Conservation (phyloP, 2,888 invertebrate species). For the Notodonta dromedarius region DNA sequence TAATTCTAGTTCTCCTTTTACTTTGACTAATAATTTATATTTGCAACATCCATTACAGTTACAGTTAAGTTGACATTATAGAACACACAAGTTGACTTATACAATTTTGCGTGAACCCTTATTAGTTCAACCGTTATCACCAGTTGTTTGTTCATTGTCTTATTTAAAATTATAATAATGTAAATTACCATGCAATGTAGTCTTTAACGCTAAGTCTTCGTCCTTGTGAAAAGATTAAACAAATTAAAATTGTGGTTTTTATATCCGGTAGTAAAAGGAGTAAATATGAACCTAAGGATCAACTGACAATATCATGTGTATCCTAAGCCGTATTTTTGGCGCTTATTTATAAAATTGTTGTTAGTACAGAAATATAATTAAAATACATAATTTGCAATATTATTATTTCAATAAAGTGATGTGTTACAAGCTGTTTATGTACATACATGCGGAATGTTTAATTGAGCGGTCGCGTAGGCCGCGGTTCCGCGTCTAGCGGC, state of each 20-base stretch:
- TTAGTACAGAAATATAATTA: not conserved
- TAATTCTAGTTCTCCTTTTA: slow-evolving; percentile 29
- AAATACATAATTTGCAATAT: slow-evolving; percentile 11
- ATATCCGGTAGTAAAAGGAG: too few species aligned
- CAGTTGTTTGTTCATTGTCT: not conserved
- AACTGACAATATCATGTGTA: too few species aligned
- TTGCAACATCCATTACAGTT: slow-evolving; percentile 29
- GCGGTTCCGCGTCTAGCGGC: slow-evolving; percentile 80
- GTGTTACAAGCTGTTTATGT: slow-evolving; percentile 43
- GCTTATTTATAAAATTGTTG: too few species aligned
- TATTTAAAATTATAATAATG: not conserved
- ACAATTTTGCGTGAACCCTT: slow-evolving; percentile 3
- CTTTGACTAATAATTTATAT: slow-evolving; percentile 26
- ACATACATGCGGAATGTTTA: slow-evolving; percentile 74
- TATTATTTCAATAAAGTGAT: slow-evolving; percentile 26
- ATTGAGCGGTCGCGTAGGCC: slow-evolving; percentile 78
- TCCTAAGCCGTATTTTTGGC: too few species aligned
- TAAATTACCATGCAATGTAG: too few species aligned
- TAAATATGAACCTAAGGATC: too few species aligned
- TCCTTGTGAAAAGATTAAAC: too few species aligned
- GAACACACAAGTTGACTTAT: slow-evolving; percentile 8
- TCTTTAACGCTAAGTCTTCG: too few species aligned
- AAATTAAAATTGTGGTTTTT: too few species aligned
- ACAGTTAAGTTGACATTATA: slow-evolving; percentile 27
- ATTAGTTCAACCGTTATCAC: not conserved